Conservation (phyloP, 1,140 invertebrate genomes). For the Eupeodes corollae region DNA sequence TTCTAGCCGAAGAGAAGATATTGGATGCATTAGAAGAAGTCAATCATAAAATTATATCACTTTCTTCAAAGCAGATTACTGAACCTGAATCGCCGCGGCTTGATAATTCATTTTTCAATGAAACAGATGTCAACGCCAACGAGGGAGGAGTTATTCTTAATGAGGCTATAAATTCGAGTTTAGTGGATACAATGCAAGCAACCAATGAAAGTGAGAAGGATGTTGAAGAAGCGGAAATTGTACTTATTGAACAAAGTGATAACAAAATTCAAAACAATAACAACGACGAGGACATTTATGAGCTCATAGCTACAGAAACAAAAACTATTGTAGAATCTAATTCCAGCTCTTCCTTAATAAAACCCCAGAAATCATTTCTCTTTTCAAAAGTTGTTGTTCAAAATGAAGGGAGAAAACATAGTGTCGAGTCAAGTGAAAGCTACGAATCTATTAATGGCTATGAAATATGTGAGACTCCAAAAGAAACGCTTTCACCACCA, state of each 20-base stretch:
- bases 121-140: too few relatives aligned
- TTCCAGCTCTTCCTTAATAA: neutral
- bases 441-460: constrained; percentile 33
- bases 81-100: too few relatives aligned
- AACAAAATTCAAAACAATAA: neutral
- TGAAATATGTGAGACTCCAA: constrained; percentile 24
- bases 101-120: too few relatives aligned
- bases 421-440: constrained; percentile 18
- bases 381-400: constrained; percentile 5
- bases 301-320: constrained; percentile 20
- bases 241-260: constrained; percentile 19
- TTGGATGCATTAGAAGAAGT: constrained; percentile 23
- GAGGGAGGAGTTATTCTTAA: neutral
- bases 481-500: constrained; percentile 7
- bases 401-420: neutral
- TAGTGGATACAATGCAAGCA: constrained; percentile 19
- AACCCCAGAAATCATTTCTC: constrained; percentile 17
- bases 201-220: constrained; percentile 28
- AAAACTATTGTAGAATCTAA: constrained; percentile 12
- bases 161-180: constrained; percentile 1
- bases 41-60: constrained; percentile 13
- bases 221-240: constrained; percentile 24
- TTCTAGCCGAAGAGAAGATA: constrained; percentile 17
- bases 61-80: too few relatives aligned
- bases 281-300: constrained; percentile 21